Evolutionary conservation across 2,888 invertebrate species (phyloP).

Genomic region (Ceramica pisi): DNA sequence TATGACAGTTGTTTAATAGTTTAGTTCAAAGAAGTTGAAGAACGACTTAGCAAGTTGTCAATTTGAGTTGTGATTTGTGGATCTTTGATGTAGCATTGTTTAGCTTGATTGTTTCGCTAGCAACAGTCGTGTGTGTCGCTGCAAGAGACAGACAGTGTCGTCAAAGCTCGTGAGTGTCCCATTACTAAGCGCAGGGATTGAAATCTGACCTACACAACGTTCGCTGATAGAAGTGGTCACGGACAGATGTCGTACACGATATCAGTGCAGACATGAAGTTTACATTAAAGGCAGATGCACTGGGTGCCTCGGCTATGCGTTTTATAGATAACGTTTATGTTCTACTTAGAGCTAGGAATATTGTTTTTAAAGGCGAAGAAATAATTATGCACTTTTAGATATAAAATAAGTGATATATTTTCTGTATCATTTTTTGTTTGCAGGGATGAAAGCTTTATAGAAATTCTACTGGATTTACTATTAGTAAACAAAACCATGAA

Average conservation of each 20-base stretch:
- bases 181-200: conserved; percentile 43
- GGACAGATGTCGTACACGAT: conserved; percentile 41
- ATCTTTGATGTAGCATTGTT: conserved; percentile 2
- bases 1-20: conserved; percentile 44
- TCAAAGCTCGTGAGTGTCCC: conserved; percentile 44
- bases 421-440: background rate
- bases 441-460: background rate
- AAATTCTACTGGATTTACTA: no score
- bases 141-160: conserved; percentile 33
- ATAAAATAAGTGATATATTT: no score
- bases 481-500: background rate
- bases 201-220: conserved; percentile 54
- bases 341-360: background rate
- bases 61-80: conserved; percentile 29
- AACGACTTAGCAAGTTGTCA: conserved; percentile 31
- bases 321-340: conserved; percentile 8
- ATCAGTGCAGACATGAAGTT: conserved; percentile 41
- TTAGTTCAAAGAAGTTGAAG: conserved; percentile 42
- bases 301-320: conserved; percentile 6
- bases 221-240: conserved; percentile 39
- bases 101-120: background rate
- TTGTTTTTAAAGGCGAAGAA: background rate
- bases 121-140: conserved; percentile 28
- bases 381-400: background rate
- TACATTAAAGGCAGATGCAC: conserved; percentile 37